phyloP scores from a whole-genome alignment of 2,113 vertebrate genomes.

The Amazona guildingii region DNA sequence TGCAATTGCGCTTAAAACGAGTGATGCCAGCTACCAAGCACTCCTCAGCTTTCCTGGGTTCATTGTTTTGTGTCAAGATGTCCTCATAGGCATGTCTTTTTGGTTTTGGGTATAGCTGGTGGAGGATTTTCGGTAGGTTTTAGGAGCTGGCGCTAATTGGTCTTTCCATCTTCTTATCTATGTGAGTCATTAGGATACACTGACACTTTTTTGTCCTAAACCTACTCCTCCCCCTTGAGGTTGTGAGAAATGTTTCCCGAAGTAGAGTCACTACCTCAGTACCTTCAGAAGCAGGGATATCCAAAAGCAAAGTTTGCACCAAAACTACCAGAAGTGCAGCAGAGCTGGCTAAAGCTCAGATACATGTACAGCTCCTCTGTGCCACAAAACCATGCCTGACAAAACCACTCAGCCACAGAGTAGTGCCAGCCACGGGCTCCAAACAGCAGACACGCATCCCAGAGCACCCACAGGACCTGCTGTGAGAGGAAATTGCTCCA shows the following conservation, averaged over 20 bases:
- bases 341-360: background rate
- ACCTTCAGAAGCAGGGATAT: background rate
- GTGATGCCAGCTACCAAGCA: background rate
- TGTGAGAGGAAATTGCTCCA: background rate
- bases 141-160: background rate
- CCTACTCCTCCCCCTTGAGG: background rate
- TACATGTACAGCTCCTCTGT: accelerated
- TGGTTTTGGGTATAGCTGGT: background rate
- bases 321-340: background rate
- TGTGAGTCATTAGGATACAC: background rate
- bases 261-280: background rate
- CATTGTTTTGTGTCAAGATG: background rate
- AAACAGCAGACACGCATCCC: background rate
- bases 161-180: background rate
- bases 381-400: background rate
- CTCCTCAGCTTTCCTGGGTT: background rate
- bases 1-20: background rate
- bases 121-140: background rate
- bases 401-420: background rate
- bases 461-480: background rate
- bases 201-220: background rate
- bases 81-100: background rate
- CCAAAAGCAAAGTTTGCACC: background rate
- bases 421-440: background rate
- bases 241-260: background rate